Conservation (phyloP, 2,888 invertebrate species). For the Koerneria pararmatus region DNA sequence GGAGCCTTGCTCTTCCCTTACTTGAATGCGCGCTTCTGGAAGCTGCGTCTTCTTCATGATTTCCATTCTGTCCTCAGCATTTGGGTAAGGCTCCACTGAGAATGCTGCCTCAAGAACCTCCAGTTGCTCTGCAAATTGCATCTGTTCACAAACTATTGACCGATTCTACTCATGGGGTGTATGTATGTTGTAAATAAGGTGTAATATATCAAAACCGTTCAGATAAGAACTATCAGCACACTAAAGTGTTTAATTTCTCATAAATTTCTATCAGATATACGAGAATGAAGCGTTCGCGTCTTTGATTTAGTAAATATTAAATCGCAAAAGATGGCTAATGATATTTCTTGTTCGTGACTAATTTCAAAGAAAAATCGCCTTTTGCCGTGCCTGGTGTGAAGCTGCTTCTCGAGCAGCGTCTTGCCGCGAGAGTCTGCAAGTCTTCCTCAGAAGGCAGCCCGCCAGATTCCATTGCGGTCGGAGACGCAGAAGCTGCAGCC, state of each 20-base stretch:
- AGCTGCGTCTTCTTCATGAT: constrained; percentile 45
- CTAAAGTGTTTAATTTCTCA: too few relatives aligned
- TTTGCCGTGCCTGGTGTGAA: too few relatives aligned
- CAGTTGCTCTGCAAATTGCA: constrained; percentile 45
- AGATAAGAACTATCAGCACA: background rate
- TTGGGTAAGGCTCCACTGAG: constrained; percentile 42
- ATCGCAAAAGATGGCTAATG: too few relatives aligned
- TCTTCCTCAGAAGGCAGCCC: too few relatives aligned
- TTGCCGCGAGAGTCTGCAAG: too few relatives aligned
- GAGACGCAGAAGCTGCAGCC: constrained; percentile 21
- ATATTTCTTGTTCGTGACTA: too few relatives aligned
- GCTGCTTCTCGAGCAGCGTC: too few relatives aligned
- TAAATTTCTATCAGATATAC: too few relatives aligned
- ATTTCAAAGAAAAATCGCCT: too few relatives aligned
- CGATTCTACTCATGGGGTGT: too few relatives aligned
- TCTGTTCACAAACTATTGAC: background rate
- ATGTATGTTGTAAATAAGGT: background rate
- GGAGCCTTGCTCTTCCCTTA: constrained; percentile 12
- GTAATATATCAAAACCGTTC: background rate
- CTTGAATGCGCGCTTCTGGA: constrained; percentile 50
- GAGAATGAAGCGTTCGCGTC: too few relatives aligned
- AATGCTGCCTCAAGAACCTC: constrained; percentile 49
- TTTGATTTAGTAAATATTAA: too few relatives aligned
- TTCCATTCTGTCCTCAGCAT: constrained; percentile 38
- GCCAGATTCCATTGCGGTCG: constrained; percentile 30